A percentile compares a stretch with the other conserved stretches of the same genome.
Evolutionary conservation across 2,797 vertebrate genomes (phyloP).

Genomic region (Lacerta bilineata): DNA sequence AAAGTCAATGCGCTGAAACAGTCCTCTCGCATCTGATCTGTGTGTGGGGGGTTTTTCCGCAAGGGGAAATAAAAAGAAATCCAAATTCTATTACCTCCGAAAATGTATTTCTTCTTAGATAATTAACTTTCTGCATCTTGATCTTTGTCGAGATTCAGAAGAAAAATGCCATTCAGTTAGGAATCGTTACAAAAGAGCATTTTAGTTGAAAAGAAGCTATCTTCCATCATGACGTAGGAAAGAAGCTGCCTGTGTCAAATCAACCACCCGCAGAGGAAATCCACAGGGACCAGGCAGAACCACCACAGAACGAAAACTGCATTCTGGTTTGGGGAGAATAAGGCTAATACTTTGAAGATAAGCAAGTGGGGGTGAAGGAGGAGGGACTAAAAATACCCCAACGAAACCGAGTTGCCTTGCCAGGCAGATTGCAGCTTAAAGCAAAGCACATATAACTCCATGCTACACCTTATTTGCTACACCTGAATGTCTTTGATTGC

Average conservation of each 20-base stretch:
- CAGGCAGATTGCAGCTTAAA: not conserved
- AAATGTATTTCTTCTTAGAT: conserved; percentile 27
- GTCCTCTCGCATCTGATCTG: not conserved
- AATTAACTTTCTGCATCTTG: conserved; percentile 24
- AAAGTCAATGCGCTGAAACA: not conserved
- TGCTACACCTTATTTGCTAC: not conserved
- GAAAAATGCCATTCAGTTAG: conserved; percentile 28
- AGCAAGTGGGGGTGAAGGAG: not conserved
- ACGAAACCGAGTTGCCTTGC: not conserved
- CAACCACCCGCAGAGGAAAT: conserved; percentile 6
- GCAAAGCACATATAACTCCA: not conserved
- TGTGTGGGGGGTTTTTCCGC: not conserved
- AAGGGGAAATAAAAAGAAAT: not conserved
- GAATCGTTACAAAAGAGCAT: conserved; percentile 22
- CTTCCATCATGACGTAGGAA: conserved; percentile 13
- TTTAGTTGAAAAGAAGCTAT: conserved; percentile 14
- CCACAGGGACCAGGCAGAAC: conserved; percentile 10
- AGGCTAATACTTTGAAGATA: not conserved
- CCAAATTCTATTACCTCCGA: conserved; percentile 10
- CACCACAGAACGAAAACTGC: not conserved
- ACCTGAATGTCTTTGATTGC: not conserved
- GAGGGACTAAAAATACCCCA: not conserved
- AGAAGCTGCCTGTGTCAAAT: conserved; percentile 27
- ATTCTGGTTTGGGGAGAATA: not conserved
- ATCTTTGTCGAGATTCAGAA: conserved; percentile 31